Percentiles rank a stretch among this genome's conserved stretches.
Evolutionary conservation across 2,888 invertebrate genomes (phyloP).

Genomic region (Gymnocheta viridis): DNA sequence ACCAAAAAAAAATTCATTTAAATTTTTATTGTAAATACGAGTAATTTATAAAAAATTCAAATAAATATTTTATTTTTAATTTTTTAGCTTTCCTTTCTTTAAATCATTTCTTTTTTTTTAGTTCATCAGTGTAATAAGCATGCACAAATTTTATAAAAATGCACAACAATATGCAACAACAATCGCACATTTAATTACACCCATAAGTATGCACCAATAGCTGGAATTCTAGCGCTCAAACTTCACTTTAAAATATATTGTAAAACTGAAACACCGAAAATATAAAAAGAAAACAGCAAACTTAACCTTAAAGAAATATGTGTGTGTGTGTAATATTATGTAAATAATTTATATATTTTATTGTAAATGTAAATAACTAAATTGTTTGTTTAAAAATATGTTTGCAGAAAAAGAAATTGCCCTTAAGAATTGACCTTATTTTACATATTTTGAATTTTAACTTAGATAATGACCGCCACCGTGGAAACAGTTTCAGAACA

Average conservation of each 20-base stretch:
- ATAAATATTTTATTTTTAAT: conserved; percentile 2
- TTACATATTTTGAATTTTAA: conserved; percentile 11
- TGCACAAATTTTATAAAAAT: conserved; percentile 36
- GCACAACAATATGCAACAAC: conserved; percentile 58
- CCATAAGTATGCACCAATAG: conserved; percentile 56
- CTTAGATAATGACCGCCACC: conserved; percentile 95
- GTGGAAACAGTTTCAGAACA: conserved; percentile 96
- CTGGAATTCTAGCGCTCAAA: neutral
- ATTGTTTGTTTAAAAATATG: conserved; percentile 2
- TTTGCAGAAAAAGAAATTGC: neutral
- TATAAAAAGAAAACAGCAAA: conserved; percentile 7
- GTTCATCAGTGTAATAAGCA: conserved; percentile 62
- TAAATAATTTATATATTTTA: conserved; percentile 69
- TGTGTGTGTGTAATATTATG: conserved; percentile 31
- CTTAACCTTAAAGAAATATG: conserved; percentile 30
- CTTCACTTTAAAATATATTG: conserved; percentile 42
- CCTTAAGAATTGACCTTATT: neutral
- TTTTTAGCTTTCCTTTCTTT: conserved; percentile 19
- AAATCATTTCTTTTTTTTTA: conserved; percentile 16
- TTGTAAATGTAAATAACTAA: conserved; percentile 32
- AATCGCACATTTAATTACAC: conserved; percentile 46
- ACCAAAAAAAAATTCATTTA: conserved; percentile 71
- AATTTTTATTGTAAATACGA: conserved; percentile 56
- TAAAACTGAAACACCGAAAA: conserved; percentile 21
- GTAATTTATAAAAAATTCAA: conserved; percentile 8